A percentile compares a stretch with the other conserved stretches of the same genome.
Conservation (phyloP, 2,888 invertebrate genomes). For the Volucella zonaria region DNA sequence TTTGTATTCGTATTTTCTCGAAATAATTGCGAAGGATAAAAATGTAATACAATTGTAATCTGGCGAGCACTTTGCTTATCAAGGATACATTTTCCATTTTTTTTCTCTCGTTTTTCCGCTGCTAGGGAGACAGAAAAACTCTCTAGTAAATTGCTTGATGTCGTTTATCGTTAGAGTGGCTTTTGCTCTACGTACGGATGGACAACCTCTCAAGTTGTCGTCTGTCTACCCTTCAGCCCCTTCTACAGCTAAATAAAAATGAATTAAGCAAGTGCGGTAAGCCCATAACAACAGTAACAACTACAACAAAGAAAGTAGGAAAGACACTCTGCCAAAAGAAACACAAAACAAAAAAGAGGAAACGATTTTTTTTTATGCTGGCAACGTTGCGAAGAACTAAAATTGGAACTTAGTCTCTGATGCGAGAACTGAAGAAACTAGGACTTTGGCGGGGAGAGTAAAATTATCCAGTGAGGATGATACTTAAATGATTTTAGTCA, state of each 20-base stretch:
- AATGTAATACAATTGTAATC: slow-evolving; percentile 67
- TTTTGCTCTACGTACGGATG: slow-evolving; percentile 40
- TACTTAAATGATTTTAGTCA: slow-evolving; percentile 64
- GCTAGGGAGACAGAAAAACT: slow-evolving; percentile 16
- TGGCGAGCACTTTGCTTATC: slow-evolving; percentile 63
- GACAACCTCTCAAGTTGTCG: slow-evolving; percentile 39
- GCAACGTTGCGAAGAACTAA: not conserved
- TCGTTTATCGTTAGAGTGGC: slow-evolving; percentile 47
- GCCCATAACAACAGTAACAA: slow-evolving; percentile 32
- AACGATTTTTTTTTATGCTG: not conserved
- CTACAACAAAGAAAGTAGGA: not conserved
- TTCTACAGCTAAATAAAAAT: slow-evolving; percentile 58
- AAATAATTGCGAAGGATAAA: slow-evolving; percentile 66
- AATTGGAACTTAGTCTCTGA: too few relatives aligned
- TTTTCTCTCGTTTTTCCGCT: slow-evolving; percentile 3
- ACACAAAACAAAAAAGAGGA: slow-evolving; percentile 4
- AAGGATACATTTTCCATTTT: slow-evolving; percentile 45
- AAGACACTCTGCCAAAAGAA: slow-evolving; percentile 4
- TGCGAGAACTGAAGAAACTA: too few relatives aligned
- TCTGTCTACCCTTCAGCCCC: not conserved
- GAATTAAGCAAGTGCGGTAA: slow-evolving; percentile 68
- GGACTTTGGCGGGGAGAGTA: not conserved
- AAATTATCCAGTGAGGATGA: slow-evolving; percentile 57
- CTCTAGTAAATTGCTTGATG: slow-evolving; percentile 30
- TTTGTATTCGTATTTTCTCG: not conserved